Percentiles rank a stretch among this genome's conserved stretches.
These are phyloP conservation scores for Bimastos eiseni DNA, from an alignment of 2,888 invertebrate genomes.

Conservation along the genomic window DNA sequence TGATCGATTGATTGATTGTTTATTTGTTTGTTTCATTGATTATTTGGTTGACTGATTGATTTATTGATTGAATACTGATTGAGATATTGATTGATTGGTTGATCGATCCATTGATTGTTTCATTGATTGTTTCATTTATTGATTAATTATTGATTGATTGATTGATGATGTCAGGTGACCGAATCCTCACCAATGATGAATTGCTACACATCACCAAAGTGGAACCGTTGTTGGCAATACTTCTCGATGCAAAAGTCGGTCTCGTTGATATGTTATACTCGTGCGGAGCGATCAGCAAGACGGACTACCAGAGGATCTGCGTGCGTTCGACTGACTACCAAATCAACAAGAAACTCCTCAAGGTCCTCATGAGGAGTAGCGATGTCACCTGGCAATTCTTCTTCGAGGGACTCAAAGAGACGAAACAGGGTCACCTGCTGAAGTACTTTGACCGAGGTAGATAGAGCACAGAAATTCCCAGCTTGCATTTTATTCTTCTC, in stretches of 20 bases:
- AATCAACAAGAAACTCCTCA: background rate
- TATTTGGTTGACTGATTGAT: too few relatives aligned
- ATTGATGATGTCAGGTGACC: background rate
- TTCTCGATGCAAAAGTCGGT: background rate
- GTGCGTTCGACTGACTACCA: background rate
- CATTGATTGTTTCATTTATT: too few relatives aligned
- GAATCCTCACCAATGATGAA: background rate
- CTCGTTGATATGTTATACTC: constrained; percentile 14
- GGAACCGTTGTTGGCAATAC: background rate
- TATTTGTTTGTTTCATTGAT: too few relatives aligned
- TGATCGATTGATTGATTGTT: too few relatives aligned
- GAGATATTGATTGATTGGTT: too few relatives aligned
- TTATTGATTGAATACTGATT: too few relatives aligned
- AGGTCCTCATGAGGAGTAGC: constrained; percentile 17
- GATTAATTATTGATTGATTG: too few relatives aligned
- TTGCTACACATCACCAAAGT: background rate
- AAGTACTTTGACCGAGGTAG: constrained; percentile 14
- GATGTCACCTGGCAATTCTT: background rate
- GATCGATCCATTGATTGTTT: too few relatives aligned
- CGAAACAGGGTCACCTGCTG: background rate
- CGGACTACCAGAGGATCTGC: constrained; percentile 7
- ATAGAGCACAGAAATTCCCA: background rate
- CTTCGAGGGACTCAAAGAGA: background rate
- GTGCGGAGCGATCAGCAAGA: constrained; percentile 19
- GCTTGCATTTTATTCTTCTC: too few relatives aligned